Base-by-base conservation (phyloP, 2,888 invertebrate species). In the Lochmaea crataegi region DNA sequence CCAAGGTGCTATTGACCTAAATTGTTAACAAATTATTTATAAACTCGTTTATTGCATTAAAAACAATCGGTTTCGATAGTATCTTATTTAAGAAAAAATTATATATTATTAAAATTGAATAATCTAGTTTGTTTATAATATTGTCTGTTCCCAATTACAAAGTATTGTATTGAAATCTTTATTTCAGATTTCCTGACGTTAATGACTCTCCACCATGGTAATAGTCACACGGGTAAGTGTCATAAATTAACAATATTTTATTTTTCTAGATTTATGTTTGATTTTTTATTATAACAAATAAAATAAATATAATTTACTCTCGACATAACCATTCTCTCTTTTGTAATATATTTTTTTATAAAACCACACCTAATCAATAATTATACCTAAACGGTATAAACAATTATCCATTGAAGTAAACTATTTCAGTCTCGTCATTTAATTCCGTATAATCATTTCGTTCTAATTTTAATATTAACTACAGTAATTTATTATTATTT, bases 191-290 rank as follows among this genome's bases (percentile, higher is more conserved):
- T 66, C 68, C 71, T 75, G 73, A 77, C 74, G 79, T 81, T 80
- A 77, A 81, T 80, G 80, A 78, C 69, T 80, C 69, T 80, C 81
- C 78, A 80, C 76, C 82, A 88, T 88, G 88, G 88, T 88, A 82
- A 88, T 88, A 82, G 88, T 88, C 83, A 88, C 88, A 82, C 85
- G 88, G 87, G 88, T 88, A 84, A 86, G 88, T 86, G 64, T 16
- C 58, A 26, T 14, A 26, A 26, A 12, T 26, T 57, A 12, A 14
- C n/a, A 6, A 11, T 26, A 5, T 57, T 11, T 53, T n/a, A 53
- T 2, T 14, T 4, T 57, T 22, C 22, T 12, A 41, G 41, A 3
- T 11, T 22, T 2, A 22, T 22, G 22, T 22, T 22, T 22, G 22
- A 22, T 41, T 41, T 2, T 7, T 41, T 41, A 3, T n/a, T n/a